A percentile compares a stretch with the other conserved stretches of the same genome.
Evolutionary conservation across 2,113 vertebrate genomes (phyloP).

Genomic region (Chionodraco myersi): DNA sequence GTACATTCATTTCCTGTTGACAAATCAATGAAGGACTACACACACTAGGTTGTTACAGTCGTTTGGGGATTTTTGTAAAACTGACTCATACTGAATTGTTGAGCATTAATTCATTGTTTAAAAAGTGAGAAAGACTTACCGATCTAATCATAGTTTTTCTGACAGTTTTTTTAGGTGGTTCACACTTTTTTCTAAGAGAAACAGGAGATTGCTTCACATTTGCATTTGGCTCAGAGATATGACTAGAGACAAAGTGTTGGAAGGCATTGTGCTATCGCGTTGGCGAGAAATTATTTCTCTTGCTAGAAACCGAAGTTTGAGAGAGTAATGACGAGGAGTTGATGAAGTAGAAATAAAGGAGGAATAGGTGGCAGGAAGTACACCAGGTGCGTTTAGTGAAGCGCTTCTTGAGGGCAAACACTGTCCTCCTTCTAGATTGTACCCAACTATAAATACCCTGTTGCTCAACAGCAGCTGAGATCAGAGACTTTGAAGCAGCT

Average conservation of each 20-base stretch:
- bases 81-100: conserved; percentile 48
- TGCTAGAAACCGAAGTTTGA: conserved; percentile 5
- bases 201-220: conserved; percentile 39
- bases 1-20: neutral
- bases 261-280: conserved; percentile 45
- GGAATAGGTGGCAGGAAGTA: conserved; percentile 50
- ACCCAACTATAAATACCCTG: conserved; percentile 52
- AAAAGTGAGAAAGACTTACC: conserved; percentile 62
- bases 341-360: conserved; percentile 20
- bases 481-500: conserved; percentile 37
- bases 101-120: conserved; percentile 63
- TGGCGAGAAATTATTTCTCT: conserved; percentile 46
- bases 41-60: neutral
- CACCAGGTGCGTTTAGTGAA: conserved; percentile 70
- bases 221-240: conserved; percentile 60
- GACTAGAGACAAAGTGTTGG: conserved; percentile 57
- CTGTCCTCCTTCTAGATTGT: conserved; percentile 52
- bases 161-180: conserved; percentile 52
- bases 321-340: conserved; percentile 1
- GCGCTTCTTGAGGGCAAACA: conserved; percentile 52
- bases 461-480: conserved; percentile 50
- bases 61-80: conserved; percentile 2
- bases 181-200: conserved; percentile 43
- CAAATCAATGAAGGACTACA: neutral
- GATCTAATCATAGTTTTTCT: conserved; percentile 40